Percentiles rank a stretch among this genome's conserved stretches.
These are phyloP conservation scores for Oncorhynchus clarkii DNA, from an alignment of 2,113 vertebrate species.

Conservation along the genomic window DNA sequence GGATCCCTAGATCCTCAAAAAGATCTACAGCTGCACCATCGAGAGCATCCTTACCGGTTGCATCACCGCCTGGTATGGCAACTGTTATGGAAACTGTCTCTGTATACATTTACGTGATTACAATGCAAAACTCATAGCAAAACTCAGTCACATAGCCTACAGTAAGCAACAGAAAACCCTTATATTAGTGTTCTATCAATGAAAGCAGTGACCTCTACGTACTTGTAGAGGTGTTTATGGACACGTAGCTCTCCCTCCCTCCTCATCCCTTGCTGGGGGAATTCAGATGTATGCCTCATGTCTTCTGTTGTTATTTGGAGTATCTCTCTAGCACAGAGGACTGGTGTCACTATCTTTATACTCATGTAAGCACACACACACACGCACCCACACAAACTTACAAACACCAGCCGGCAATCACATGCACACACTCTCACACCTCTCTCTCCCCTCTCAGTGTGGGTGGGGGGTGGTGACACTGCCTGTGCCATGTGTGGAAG, in stretches of 20 bases:
- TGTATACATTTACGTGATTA: not conserved
- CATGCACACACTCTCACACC: constrained; percentile 15
- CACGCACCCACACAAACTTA: constrained; percentile 7
- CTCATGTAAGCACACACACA: constrained; percentile 24
- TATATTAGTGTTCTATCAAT: not conserved
- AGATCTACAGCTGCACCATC: no score
- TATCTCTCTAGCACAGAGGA: constrained; percentile 55
- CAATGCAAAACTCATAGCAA: not conserved
- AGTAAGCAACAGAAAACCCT: not conserved
- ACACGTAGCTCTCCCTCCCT: constrained; percentile 9
- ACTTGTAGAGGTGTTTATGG: not conserved
- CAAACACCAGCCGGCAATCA: not conserved
- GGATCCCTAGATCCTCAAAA: no score
- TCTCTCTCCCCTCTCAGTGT: constrained; percentile 14
- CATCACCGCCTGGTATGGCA: no score
- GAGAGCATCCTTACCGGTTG: no score
- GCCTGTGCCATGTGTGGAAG: constrained; percentile 25
- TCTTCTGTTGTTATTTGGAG: constrained; percentile 36
- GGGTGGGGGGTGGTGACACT: not conserved
- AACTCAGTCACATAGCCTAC: not conserved
- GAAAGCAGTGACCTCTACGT: not conserved
- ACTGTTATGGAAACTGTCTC: not conserved
- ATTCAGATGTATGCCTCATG: not conserved
- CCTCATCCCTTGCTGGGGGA: not conserved
- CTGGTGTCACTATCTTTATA: constrained; percentile 47